Conservation (phyloP, 2,113 vertebrate genomes). For the Marmota monax region DNA sequence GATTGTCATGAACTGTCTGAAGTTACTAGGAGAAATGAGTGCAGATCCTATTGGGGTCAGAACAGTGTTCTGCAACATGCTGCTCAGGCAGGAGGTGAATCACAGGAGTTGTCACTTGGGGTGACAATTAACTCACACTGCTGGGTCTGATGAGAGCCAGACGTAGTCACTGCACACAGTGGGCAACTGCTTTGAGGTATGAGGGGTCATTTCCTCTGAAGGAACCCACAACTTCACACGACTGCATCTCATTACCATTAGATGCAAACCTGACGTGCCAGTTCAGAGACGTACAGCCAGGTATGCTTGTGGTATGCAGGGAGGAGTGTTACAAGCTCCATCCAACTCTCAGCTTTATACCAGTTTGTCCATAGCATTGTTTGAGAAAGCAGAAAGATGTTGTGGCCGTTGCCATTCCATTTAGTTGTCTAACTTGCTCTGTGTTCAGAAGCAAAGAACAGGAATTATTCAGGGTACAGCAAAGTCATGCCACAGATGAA, state of each 20-base stretch:
- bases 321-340: not conserved
- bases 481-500: not conserved
- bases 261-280: not conserved
- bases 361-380: not conserved
- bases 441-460: not conserved
- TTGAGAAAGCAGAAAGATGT: not conserved
- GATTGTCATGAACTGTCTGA: conserved; percentile 82
- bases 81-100: conserved; percentile 85
- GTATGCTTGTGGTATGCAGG: not conserved
- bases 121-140: conserved; percentile 86
- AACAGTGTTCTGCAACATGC: conserved; percentile 85
- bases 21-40: conserved; percentile 85
- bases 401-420: not conserved
- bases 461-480: not conserved
- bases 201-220: not conserved
- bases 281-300: not conserved
- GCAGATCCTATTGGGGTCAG: conserved; percentile 76
- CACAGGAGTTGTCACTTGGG: conserved; percentile 89
- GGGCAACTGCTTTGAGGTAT: conserved; percentile 81
- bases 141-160: conserved; percentile 82
- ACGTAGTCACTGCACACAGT: conserved; percentile 84
- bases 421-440: not conserved
- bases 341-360: not conserved
- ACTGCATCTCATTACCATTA: not conserved
- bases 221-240: accelerated